Percentiles rank a stretch among this genome's conserved stretches.
Evolutionary conservation across 2,888 invertebrate genomes (phyloP).

Genomic region (Papilio elwesi): DNA sequence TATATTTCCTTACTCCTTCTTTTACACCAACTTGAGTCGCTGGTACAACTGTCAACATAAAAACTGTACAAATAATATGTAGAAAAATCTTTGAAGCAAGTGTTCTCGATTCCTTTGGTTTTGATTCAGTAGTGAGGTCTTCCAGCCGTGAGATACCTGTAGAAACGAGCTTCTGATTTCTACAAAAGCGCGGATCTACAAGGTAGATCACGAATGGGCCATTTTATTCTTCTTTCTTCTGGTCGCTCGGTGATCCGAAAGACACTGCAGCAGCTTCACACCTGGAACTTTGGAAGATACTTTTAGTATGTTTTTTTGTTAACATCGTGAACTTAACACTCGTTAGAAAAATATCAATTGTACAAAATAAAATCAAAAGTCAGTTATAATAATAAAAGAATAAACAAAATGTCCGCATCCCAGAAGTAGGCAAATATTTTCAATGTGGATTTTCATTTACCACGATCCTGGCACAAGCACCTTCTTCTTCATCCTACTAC

Average conservation of each 20-base stretch:
- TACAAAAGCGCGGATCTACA: conserved; percentile 99
- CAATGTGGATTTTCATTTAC: not conserved
- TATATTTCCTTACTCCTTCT: too few species aligned
- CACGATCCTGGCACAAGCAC: too few species aligned
- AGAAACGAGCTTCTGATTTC: conserved; percentile 99
- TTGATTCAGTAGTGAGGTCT: conserved; percentile 88
- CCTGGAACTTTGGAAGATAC: conserved; percentile 29
- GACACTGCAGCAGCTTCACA: not conserved
- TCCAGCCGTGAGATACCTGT: conserved; percentile 99
- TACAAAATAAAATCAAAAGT: too few species aligned
- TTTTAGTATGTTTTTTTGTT: not conserved
- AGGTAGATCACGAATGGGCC: conserved; percentile 99
- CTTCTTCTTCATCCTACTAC: too few species aligned
- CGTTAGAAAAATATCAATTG: too few species aligned
- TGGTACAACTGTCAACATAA: conserved; percentile 9
- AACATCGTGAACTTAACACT: too few species aligned
- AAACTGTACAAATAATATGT: not conserved
- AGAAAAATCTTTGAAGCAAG: not conserved
- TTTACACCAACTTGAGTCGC: not conserved
- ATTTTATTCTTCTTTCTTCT: conserved; percentile 57
- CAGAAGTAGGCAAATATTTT: too few species aligned
- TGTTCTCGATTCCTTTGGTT: not conserved
- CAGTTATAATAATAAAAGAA: too few species aligned
- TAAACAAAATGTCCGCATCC: too few species aligned
- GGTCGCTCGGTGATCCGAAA: not conserved